Conservation (phyloP, 2,113 vertebrate genomes). For the Phoxinus phoxinus region DNA sequence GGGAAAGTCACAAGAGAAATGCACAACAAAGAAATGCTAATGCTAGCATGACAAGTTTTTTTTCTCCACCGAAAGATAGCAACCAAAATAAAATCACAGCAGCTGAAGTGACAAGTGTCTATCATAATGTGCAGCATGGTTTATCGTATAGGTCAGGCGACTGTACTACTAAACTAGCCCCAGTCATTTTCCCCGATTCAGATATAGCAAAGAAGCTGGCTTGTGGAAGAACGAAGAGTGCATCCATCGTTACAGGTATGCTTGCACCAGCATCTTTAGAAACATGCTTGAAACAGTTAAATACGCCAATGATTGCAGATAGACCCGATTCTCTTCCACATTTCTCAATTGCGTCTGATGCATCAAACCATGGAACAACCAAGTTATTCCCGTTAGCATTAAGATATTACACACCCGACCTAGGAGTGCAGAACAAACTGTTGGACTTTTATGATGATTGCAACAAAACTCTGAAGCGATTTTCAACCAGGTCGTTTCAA, state of each 20-base stretch:
- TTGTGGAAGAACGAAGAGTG: background rate
- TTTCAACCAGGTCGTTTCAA: too few species aligned
- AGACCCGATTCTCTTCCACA: background rate
- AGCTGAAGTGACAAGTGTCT: background rate
- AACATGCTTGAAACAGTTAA: background rate
- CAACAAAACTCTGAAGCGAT: too few species aligned
- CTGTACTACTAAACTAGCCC: background rate
- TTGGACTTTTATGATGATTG: too few species aligned
- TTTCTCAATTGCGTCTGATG: background rate
- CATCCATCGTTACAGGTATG: background rate
- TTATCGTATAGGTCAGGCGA: background rate
- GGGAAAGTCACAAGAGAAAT: too few species aligned
- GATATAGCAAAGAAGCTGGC: background rate
- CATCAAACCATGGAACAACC: background rate
- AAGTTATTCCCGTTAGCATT: too few species aligned
- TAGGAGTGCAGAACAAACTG: too few species aligned
- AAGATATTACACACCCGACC: too few species aligned
- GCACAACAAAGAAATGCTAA: too few species aligned
- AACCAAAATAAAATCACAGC: too few species aligned
- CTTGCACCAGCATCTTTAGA: background rate
- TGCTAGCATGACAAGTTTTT: too few species aligned
- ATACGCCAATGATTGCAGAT: background rate
- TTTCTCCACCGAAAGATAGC: too few species aligned
- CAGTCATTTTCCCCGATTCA: background rate
- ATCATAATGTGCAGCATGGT: conserved; percentile 12